These are phyloP conservation scores for Chymomyza fuscimana DNA, from an alignment of 2,888 invertebrate genomes.

Conservation along the genomic window DNA sequence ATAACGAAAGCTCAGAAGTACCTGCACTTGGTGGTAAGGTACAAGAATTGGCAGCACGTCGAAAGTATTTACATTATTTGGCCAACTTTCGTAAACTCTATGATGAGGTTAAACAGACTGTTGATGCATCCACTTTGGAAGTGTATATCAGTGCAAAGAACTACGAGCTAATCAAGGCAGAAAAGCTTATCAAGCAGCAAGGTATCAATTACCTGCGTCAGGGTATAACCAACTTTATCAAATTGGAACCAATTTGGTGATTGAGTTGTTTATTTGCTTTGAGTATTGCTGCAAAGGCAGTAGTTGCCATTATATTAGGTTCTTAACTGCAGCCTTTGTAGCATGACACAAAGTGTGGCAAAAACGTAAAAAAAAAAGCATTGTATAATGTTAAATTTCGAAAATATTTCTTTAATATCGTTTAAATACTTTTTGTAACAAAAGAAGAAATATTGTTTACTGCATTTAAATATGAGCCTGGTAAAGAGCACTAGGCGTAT, in stretches of 20 bases:
- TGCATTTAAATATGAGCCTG: not conserved
- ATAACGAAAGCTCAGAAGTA: constrained; percentile 24
- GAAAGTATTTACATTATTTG: constrained; percentile 15
- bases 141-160: constrained; percentile 60
- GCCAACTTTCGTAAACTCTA: constrained; percentile 46
- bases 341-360: not conserved
- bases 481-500: not conserved
- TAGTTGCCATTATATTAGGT: no score
- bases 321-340: not conserved
- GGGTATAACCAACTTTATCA: constrained; percentile 32
- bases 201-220: constrained; percentile 46
- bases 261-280: not conserved
- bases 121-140: constrained; percentile 38
- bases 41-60: constrained; percentile 20
- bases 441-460: not conserved
- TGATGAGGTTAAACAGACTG: constrained; percentile 42
- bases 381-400: not conserved
- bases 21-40: not conserved
- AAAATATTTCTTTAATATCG: not conserved
- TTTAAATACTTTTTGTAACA: not conserved
- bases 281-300: not conserved
- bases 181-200: constrained; percentile 41
- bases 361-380: not conserved
- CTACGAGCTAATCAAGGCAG: constrained; percentile 49
- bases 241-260: not conserved